These are phyloP conservation scores for Oscheius sp. DNA, from an alignment of 1,140 invertebrate genomes.

Conservation along the genomic window DNA sequence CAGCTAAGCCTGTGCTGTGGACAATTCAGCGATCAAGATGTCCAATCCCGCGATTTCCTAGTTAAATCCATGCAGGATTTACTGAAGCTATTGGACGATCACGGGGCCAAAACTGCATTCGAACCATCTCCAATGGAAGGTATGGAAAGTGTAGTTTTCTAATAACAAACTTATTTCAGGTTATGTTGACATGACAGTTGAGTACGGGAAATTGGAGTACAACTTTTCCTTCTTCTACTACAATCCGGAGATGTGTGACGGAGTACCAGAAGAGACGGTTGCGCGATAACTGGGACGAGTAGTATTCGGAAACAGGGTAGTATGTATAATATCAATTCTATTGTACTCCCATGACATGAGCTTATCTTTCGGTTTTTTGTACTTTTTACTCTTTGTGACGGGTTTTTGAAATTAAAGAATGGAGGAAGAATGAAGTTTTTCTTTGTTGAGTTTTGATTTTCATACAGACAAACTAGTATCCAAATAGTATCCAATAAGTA, in stretches of 20 bases:
- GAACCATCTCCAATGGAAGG: slow-evolving; percentile 19
- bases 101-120: slow-evolving; percentile 29
- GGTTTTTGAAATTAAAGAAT: too few relatives aligned
- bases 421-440: too few relatives aligned
- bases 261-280: background rate
- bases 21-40: slow-evolving; percentile 20
- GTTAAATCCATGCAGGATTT: slow-evolving; percentile 33
- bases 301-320: slow-evolving; percentile 2
- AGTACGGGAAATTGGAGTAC: slow-evolving; percentile 43
- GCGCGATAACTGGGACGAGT: too few relatives aligned
- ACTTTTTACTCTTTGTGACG: too few relatives aligned
- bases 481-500: too few relatives aligned
- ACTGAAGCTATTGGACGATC: slow-evolving; percentile 5
- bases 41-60: background rate
- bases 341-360: background rate
- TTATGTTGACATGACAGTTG: slow-evolving; percentile 47
- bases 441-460: too few relatives aligned
- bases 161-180: slow-evolving; percentile 10
- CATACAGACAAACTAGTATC: too few relatives aligned
- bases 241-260: slow-evolving; percentile 45
- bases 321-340: background rate
- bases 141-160: slow-evolving; percentile 1
- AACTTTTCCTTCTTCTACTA: slow-evolving; percentile 52
- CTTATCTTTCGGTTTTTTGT: background rate
- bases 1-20: slow-evolving; percentile 34